phyloP scores from a whole-genome alignment of 2,113 vertebrate species.

The Urocolius indicus region DNA sequence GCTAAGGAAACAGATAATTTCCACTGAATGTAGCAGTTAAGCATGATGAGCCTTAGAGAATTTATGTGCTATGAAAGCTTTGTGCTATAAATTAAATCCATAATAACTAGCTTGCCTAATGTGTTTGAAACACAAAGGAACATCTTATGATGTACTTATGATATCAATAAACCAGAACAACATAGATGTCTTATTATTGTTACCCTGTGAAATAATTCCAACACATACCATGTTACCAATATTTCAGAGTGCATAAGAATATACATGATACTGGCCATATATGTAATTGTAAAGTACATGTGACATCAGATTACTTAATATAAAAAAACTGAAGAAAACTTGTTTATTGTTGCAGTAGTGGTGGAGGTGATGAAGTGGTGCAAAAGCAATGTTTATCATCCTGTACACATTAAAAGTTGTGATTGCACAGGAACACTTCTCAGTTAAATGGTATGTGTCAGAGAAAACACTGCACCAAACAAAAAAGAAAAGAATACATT shows the following conservation, averaged over 20 bases:
- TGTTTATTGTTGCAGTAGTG: constrained; percentile 2
- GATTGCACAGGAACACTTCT: constrained; percentile 59
- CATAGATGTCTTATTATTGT: constrained; percentile 8
- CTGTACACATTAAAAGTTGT: constrained; percentile 59
- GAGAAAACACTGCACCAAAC: constrained; percentile 64
- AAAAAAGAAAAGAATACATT: constrained; percentile 61
- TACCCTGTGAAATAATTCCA: constrained; percentile 12
- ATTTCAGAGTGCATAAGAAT: neutral
- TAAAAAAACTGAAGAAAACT: constrained; percentile 50
- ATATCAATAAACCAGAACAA: constrained; percentile 13
- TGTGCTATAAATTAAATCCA: constrained; percentile 11
- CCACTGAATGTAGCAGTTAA: neutral
- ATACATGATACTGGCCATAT: constrained; percentile 16
- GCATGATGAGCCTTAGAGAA: neutral
- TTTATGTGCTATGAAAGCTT: neutral
- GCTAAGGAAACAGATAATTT: neutral
- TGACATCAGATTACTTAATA: constrained; percentile 43
- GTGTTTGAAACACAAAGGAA: neutral
- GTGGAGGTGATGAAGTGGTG: constrained; percentile 43
- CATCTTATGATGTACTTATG: constrained; percentile 1
- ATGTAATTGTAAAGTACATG: constrained; percentile 27
- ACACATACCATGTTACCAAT: neutral
- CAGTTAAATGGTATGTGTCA: constrained; percentile 70
- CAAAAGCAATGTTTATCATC: constrained; percentile 57
- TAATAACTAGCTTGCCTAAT: neutral